Evolutionary conservation across 53 echinoderm and acorn worm genomes (phyloP), one percentile per base, ranked within the genome.

Genomic region (Stichopus horrens): DNA sequence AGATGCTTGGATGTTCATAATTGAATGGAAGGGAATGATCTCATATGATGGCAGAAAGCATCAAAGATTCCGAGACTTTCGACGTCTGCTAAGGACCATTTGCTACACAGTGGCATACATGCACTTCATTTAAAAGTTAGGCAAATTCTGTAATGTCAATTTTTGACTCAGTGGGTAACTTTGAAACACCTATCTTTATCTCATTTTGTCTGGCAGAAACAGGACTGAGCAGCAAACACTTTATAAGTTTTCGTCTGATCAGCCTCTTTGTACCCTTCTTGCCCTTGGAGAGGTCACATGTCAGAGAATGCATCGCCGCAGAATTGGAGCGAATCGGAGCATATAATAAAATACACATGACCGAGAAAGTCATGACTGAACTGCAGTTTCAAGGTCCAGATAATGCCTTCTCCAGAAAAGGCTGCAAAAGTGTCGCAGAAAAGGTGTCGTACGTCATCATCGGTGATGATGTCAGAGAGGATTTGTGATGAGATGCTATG

Each of bases 261-360:
- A 93, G 93, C 88, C 94, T 93, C 84, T 96, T 88, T 75, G 77
- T 96, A 63, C 96, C 96, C 7, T 96, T 96, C 77, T 88, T 96
- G 66, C 96, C 95, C 4, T 86, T 96, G 53, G 95, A 96, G 74
- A 81, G 79, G 57, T 19, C 52, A 7, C 96, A 96, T 57, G 96
- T 96, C 8, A 84, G 91, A 6, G 59, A 88, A 9, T 96, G 96
- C 79, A 88, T 96, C 7, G 86, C 7, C 5, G 19, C 0, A 0
- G 71, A 71, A 20, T n/a, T 71, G 71, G 7, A 16, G 18, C 16
- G 18, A 13, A 71, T 18, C 18, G 2, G 5, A 2, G 19, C 3
- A 18, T 37, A 37, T 37, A 6, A 37, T 37, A 6, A 6, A 5
- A 5, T n/a, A 7, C 52, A 71, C 0, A 52, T 4, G 91, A 75